phyloP scores from a whole-genome alignment of 2,113 vertebrate species.

The Lonchura striata region DNA sequence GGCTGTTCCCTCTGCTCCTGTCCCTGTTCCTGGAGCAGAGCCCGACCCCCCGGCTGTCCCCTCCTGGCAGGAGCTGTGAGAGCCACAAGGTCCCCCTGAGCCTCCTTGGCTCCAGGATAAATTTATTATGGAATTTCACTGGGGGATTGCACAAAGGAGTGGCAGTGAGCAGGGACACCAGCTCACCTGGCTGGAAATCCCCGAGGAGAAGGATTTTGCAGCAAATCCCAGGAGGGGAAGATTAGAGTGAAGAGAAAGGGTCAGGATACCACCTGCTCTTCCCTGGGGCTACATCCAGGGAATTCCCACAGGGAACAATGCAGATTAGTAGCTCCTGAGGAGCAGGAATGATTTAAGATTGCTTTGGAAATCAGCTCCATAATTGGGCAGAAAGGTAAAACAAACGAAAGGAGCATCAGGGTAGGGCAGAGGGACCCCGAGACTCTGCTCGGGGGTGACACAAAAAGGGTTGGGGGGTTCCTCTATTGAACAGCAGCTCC shows the following conservation, averaged over 20 bases:
- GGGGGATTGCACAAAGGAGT: accelerated
- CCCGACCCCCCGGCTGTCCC: background rate
- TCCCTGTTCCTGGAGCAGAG: background rate
- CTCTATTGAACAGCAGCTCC: background rate
- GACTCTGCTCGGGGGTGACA: background rate
- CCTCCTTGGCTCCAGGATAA: background rate
- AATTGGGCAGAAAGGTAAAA: background rate
- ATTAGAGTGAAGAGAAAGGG: background rate
- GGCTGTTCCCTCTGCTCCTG: background rate
- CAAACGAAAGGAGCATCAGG: background rate
- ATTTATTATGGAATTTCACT: background rate
- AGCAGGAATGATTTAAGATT: background rate
- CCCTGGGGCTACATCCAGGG: background rate
- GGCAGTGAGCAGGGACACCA: background rate
- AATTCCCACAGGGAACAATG: background rate
- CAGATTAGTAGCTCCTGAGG: background rate
- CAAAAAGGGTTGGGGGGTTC: background rate
- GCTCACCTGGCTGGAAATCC: background rate
- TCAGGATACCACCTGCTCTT: background rate
- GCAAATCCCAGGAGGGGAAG: background rate
- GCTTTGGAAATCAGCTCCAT: background rate
- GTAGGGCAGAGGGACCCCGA: background rate
- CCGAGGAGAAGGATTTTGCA: background rate
- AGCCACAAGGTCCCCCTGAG: background rate
- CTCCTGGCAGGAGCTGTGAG: background rate